Base-by-base conservation (phyloP, 2,113 vertebrate species). In the Tetraodon nigroviridis region DNA sequence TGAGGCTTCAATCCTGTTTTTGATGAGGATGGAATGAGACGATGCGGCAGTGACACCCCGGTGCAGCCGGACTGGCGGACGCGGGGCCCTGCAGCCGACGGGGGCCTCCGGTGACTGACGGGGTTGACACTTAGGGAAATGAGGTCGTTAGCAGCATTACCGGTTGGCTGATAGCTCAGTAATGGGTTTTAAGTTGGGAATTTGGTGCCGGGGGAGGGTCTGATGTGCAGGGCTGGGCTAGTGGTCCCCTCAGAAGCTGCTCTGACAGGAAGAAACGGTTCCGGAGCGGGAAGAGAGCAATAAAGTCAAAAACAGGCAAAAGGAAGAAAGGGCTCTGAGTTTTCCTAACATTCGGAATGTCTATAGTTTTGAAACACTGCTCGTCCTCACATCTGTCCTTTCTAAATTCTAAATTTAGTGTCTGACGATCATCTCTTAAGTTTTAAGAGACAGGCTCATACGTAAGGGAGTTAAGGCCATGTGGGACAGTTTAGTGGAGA, bases 111-210 rank as follows among this genome's bases (percentile, higher is more conserved):
- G 67, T 83, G 90, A 89, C 82, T 86, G 85, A 87, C 85, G 61
- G 57, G 66, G 71, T 79, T 87, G 89, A 88, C 90, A 90, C 90
- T 90, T 92, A 93, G 90, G 92, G 91, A 93, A 93, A 94, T 93
- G 88, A 93, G 91, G 90, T 92, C 85, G 79, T 93, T 93, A 93
- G 90, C 63, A 84, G 92, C 91, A 92, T 93, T 93, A 93, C 75
- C 84, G 85, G 76, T 0, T 75, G 90, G 83, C 91, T 92, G 92
- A 92, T 93, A 87, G 92, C 91, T 91, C 7, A 0, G 90, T 93
- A 93, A 93, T 92, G 92, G 92, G 90, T 92, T 94, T 93, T 93
- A 93, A 92, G 86, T 91, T 90, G 68, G 79, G 82, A 87, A 73
- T 87, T 86, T 83, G 79, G 91, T 90, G 86, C 78, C 29, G 89